phyloP scores from a whole-genome alignment of 2,113 vertebrate genomes.

The Gnathonemus echidnorhynchus region DNA sequence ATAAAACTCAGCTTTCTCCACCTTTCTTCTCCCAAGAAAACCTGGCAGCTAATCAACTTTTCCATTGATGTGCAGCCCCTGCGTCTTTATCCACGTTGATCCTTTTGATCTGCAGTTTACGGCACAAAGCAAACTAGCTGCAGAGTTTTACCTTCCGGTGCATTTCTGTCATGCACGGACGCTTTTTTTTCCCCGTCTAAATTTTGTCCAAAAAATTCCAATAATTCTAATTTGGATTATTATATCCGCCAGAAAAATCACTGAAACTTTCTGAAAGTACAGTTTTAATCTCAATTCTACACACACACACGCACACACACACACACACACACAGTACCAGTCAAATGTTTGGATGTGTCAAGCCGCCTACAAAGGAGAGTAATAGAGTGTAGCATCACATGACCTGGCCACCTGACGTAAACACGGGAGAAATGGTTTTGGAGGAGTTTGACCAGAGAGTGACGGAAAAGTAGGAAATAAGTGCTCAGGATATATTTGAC shows the following conservation, averaged over 20 bases:
- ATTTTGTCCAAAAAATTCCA: neutral
- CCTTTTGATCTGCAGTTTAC: neutral
- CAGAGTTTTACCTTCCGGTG: neutral
- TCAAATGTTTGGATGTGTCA: neutral
- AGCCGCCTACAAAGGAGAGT: neutral
- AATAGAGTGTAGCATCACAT: neutral
- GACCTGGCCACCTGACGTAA: neutral
- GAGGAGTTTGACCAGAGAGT: neutral
- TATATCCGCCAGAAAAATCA: neutral
- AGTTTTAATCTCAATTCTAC: neutral
- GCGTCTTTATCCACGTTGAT: neutral
- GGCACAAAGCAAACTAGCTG: neutral
- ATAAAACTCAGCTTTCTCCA: neutral
- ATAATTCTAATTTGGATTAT: neutral
- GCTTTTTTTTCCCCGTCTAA: neutral
- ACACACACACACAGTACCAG: neutral
- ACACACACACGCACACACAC: neutral
- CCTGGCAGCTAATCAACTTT: neutral
- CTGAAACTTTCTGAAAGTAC: neutral
- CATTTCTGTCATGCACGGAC: neutral
- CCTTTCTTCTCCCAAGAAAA: neutral
- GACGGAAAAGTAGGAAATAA: too few relatives aligned
- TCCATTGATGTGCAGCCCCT: neutral
- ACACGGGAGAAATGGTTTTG: too few relatives aligned
- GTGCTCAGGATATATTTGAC: neutral